phyloP scores from a whole-genome alignment of 2,888 invertebrate species.

The Malthinus seriepunctatus region DNA sequence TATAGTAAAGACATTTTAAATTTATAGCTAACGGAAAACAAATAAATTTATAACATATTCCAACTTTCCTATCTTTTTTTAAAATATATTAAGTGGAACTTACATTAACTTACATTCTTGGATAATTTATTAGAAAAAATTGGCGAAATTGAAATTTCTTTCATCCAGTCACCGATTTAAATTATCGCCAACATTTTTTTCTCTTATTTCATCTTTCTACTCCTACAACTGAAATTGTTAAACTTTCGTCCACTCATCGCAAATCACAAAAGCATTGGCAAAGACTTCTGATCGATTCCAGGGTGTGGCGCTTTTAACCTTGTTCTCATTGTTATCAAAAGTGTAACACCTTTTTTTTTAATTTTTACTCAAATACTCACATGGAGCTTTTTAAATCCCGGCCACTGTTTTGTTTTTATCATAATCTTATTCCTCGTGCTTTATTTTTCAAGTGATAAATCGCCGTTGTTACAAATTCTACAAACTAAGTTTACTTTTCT shows the following conservation, averaged over 20 bases:
- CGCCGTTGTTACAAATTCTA: slow-evolving; percentile 17
- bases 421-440: slow-evolving; percentile 9
- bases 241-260: slow-evolving; percentile 34
- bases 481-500: slow-evolving; percentile 14
- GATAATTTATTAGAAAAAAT: no score
- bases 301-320: slow-evolving; percentile 39
- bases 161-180: no score
- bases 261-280: slow-evolving; percentile 36
- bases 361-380: no score
- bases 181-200: no score
- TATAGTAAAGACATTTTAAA: slow-evolving; percentile 14
- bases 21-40: slow-evolving; percentile 17
- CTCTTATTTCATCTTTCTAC: no score
- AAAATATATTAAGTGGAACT: no score
- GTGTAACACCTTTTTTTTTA: slow-evolving; percentile 25
- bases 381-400: not conserved
- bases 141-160: no score
- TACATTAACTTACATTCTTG: no score
- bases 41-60: slow-evolving; percentile 9
- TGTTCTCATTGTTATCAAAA: slow-evolving; percentile 36
- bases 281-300: slow-evolving; percentile 37
- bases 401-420: not conserved
- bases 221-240: slow-evolving; percentile 9
- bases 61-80: not conserved
- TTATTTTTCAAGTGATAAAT: slow-evolving; percentile 16